These are phyloP conservation scores for Baryphthengus martii DNA, from an alignment of 2,113 vertebrate species.

Conservation along the genomic window DNA sequence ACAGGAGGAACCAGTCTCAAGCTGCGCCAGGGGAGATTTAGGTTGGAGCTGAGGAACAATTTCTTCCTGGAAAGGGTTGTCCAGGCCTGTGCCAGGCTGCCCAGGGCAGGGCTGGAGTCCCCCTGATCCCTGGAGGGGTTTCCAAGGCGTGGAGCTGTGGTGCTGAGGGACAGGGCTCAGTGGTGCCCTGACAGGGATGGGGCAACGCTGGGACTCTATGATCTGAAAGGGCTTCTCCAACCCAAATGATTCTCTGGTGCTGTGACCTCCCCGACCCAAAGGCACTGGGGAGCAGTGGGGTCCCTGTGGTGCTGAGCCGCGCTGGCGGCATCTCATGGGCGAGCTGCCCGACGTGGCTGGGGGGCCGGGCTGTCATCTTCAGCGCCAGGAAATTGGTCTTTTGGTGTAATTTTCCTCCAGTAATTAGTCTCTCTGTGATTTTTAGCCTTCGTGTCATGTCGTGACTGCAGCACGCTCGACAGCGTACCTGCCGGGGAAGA, in stretches of 20 bases:
- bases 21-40: neutral
- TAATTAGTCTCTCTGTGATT: constrained; percentile 84
- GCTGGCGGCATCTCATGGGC: neutral
- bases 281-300: neutral
- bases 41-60: neutral
- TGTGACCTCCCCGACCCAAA: neutral
- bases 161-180: too few relatives aligned
- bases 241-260: neutral
- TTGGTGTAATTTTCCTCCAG: constrained; percentile 65
- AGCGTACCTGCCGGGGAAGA: constrained; percentile 71
- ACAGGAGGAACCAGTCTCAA: neutral
- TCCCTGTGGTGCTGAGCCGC: neutral
- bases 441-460: constrained; percentile 70
- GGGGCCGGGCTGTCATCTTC: constrained; percentile 72
- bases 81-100: neutral
- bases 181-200: too few relatives aligned
- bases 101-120: neutral
- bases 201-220: too few relatives aligned
- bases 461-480: constrained; percentile 73
- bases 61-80: neutral
- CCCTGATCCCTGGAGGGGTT: neutral
- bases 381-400: constrained; percentile 61
- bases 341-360: constrained; percentile 51
- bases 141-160: neutral
- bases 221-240: neutral